Evolutionary conservation across 1,140 invertebrate genomes (phyloP).

Genomic region (Drosophila melanogaster): DNA sequence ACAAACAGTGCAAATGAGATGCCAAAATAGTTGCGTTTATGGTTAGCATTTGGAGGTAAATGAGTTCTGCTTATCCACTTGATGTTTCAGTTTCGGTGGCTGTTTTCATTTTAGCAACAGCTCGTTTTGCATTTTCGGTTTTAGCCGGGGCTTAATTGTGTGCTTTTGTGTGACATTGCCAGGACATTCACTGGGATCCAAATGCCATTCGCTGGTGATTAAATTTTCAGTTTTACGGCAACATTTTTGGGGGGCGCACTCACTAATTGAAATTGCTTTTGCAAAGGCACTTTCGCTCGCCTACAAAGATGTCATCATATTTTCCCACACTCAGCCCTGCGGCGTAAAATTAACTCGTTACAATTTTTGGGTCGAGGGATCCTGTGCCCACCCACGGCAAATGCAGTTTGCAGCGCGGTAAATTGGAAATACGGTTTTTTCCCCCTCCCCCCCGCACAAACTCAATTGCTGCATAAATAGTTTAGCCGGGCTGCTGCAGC

Average conservation of each 20-base stretch:
- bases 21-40: slow-evolving; percentile 81
- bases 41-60: slow-evolving; percentile 74
- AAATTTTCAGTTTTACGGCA: slow-evolving; percentile 73
- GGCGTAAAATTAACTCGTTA: slow-evolving; percentile 79
- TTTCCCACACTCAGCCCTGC: slow-evolving; percentile 11
- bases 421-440: slow-evolving; percentile 66
- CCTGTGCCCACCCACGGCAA: slow-evolving; percentile 21
- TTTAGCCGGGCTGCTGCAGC: slow-evolving; percentile 52
- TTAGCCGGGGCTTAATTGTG: slow-evolving; percentile 63
- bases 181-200: slow-evolving; percentile 47
- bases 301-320: slow-evolving; percentile 63
- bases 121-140: slow-evolving; percentile 43
- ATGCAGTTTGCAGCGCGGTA: slow-evolving; percentile 40
- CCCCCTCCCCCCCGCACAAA: slow-evolving; percentile 9
- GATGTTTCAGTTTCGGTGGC: slow-evolving; percentile 41
- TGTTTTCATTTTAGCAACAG: slow-evolving; percentile 18
- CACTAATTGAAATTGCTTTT: slow-evolving; percentile 82
- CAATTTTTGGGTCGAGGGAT: slow-evolving; percentile 69
- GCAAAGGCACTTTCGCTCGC: slow-evolving; percentile 59
- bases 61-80: slow-evolving; percentile 62
- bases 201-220: slow-evolving; percentile 60
- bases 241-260: not conserved
- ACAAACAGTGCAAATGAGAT: slow-evolving; percentile 61
- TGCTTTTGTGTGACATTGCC: slow-evolving; percentile 55
- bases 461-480: slow-evolving; percentile 73